A percentile compares a stretch with the other conserved stretches of the same genome.
These are phyloP conservation scores for Drosophila parvula DNA, from an alignment of 1,140 invertebrate species.

Conservation along the genomic window DNA sequence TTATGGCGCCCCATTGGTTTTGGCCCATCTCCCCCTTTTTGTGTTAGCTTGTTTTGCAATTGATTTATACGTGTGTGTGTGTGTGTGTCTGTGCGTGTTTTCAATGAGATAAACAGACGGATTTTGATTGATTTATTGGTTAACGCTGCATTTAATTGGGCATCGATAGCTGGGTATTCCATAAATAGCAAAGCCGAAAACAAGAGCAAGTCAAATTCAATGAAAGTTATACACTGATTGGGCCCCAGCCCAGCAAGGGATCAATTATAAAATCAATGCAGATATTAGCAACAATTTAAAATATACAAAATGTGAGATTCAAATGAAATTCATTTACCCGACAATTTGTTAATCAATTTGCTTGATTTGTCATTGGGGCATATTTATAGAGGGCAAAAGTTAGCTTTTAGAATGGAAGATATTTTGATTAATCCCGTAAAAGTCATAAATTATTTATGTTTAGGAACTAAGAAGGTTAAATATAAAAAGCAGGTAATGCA, in stretches of 20 bases:
- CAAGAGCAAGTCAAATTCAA: conserved; percentile 6
- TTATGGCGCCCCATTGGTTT: conserved; percentile 63
- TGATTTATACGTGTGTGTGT: conserved; percentile 61
- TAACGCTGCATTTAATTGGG: conserved; percentile 59
- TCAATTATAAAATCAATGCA: conserved; percentile 31
- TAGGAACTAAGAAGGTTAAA: background rate
- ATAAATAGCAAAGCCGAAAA: conserved; percentile 28
- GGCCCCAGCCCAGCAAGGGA: conserved; percentile 1
- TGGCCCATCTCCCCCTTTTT: conserved; percentile 18
- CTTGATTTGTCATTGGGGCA: background rate
- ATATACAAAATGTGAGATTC: conserved; percentile 2
- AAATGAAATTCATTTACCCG: conserved; percentile 1
- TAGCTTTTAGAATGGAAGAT: no score
- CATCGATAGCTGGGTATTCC: conserved; percentile 35
- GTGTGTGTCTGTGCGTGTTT: conserved; percentile 39
- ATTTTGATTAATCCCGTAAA: background rate
- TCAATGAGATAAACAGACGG: conserved; percentile 54
- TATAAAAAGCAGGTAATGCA: background rate
- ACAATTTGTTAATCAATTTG: conserved; percentile 17
- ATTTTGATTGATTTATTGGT: conserved; percentile 62
- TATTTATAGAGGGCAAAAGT: no score
- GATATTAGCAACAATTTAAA: background rate
- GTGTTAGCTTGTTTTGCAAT: conserved; percentile 50
- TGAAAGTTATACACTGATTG: conserved; percentile 36
- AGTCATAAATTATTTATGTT: background rate